phyloP scores from a whole-genome alignment of 2,888 invertebrate species.

The Drosophila robusta region DNA sequence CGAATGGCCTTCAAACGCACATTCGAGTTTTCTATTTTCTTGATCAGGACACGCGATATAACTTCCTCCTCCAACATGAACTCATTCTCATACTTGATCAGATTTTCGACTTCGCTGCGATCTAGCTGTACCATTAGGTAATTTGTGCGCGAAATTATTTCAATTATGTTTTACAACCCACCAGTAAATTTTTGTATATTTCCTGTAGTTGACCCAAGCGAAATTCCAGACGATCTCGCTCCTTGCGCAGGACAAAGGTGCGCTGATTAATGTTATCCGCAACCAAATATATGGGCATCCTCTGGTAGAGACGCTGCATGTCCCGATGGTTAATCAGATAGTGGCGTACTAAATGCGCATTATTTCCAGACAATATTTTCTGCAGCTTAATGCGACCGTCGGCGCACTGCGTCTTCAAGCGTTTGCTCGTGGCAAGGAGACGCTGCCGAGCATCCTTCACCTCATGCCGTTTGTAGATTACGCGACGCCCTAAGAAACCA shows the following conservation, averaged over 20 bases:
- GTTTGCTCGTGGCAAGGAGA: constrained; percentile 53
- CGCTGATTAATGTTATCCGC: constrained; percentile 83
- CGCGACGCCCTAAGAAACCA: constrained; percentile 64
- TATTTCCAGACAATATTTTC: constrained; percentile 71
- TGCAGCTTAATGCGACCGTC: constrained; percentile 80
- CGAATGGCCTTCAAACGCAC: constrained; percentile 81
- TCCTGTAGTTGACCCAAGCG: constrained; percentile 66
- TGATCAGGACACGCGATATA: constrained; percentile 69
- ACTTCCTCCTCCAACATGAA: constrained; percentile 78
- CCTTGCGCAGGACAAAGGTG: constrained; percentile 83
- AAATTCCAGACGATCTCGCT: constrained; percentile 79
- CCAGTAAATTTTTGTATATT: constrained; percentile 72
- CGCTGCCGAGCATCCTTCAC: constrained; percentile 64
- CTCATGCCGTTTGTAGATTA: constrained; percentile 72
- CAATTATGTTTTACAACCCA: constrained; percentile 32
- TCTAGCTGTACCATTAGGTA: constrained; percentile 56
- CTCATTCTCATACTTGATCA: constrained; percentile 80
- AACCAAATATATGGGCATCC: constrained; percentile 81
- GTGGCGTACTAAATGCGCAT: constrained; percentile 78
- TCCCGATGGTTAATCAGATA: constrained; percentile 80
- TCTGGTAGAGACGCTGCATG: constrained; percentile 82
- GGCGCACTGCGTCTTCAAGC: constrained; percentile 74
- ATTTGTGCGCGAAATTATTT: too few relatives aligned
- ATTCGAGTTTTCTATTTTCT: constrained; percentile 82
- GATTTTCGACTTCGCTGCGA: constrained; percentile 75